A percentile compares a stretch with the other conserved stretches of the same genome.
Conservation (phyloP, 2,797 vertebrate genomes). For the Coracias cyanogaster region DNA sequence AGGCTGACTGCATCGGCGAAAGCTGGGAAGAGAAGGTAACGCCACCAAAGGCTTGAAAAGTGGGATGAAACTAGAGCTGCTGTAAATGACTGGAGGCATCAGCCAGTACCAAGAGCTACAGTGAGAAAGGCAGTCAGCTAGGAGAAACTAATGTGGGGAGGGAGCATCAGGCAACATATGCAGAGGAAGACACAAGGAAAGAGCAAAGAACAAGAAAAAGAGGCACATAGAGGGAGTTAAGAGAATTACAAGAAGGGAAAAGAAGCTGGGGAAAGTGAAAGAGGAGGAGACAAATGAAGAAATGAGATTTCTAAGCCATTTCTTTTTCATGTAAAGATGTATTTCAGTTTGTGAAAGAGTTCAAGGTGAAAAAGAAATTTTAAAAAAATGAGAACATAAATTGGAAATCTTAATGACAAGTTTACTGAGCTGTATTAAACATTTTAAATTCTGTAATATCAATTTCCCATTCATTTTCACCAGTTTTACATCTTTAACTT, state of each 20-base stretch:
- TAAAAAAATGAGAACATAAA: neutral
- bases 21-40: neutral
- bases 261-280: neutral
- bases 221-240: neutral
- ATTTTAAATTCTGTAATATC: neutral
- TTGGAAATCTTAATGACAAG: neutral
- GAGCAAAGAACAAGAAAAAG: accelerated
- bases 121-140: neutral
- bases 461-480: neutral
- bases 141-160: neutral
- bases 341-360: neutral
- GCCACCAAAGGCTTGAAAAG: neutral
- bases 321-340: neutral
- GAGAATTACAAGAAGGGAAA: neutral
- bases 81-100: neutral
- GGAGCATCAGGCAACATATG: neutral
- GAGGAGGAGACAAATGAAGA: neutral
- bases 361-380: neutral
- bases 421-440: neutral
- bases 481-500: neutral
- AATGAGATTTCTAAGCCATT: neutral
- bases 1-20: accelerated
- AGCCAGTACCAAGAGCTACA: neutral
- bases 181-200: neutral
- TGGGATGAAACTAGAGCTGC: neutral